Percentiles rank a stretch among this genome's conserved stretches.
Evolutionary conservation across 2,888 invertebrate genomes (phyloP).

Genomic region (Standfussiana lucernea): DNA sequence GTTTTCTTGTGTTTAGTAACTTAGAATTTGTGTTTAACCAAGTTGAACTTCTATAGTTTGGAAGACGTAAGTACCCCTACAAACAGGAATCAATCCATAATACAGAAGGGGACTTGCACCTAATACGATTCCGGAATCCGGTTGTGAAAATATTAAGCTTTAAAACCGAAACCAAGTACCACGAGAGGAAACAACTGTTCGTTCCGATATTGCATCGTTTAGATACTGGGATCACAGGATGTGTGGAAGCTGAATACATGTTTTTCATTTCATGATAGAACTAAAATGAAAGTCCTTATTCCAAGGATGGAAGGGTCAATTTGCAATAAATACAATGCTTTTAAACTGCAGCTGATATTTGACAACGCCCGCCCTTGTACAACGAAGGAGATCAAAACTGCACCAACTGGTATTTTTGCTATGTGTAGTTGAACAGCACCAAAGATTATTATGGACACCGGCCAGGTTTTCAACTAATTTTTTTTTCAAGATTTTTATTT

Average conservation of each 20-base stretch:
- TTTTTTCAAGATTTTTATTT: too few species aligned
- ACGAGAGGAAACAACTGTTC: neutral
- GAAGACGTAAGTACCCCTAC: too few species aligned
- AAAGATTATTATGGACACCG: too few species aligned
- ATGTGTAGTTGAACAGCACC: too few species aligned
- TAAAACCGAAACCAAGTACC: neutral
- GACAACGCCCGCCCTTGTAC: neutral
- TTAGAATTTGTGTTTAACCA: too few species aligned
- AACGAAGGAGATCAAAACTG: neutral
- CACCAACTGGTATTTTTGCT: neutral
- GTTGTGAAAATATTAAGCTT: too few species aligned
- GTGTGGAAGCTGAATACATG: neutral
- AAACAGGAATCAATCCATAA: too few species aligned
- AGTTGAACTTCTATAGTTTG: too few species aligned
- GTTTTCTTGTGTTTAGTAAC: too few species aligned
- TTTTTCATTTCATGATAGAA: neutral
- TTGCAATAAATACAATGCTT: neutral
- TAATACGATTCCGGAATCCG: too few species aligned
- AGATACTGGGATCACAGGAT: neutral
- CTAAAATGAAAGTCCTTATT: neutral
- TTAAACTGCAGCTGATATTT: neutral
- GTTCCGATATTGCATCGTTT: neutral
- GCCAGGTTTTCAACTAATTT: too few species aligned
- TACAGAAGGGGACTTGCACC: too few species aligned
- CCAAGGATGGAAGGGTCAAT: neutral